Evolutionary conservation across 2,888 invertebrate genomes (phyloP).

Genomic region (Dolomedes plantarius): DNA sequence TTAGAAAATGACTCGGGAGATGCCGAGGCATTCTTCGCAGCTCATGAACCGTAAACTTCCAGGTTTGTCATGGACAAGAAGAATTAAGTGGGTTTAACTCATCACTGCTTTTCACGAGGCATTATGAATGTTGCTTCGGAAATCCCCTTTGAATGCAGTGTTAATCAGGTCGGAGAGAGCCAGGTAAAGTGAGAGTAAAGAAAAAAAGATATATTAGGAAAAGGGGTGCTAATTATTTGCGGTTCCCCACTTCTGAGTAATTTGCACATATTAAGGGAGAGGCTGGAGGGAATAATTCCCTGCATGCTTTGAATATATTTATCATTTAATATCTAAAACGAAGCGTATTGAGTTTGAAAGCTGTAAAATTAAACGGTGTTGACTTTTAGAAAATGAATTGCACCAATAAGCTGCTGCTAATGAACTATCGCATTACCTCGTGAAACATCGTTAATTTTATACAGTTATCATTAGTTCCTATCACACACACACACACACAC

Average conservation of each 20-base stretch:
- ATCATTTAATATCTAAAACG: no score
- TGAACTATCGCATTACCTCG: no score
- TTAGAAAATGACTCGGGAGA: conserved; percentile 7
- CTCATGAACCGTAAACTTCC: neutral
- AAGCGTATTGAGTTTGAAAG: no score
- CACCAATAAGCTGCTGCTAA: no score
- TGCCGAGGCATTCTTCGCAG: neutral
- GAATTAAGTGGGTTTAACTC: neutral
- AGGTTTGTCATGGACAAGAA: neutral
- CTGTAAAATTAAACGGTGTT: no score
- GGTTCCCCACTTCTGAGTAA: neutral
- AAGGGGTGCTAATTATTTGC: neutral
- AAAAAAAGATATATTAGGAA: neutral
- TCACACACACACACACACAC: no score
- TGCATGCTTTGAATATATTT: no score
- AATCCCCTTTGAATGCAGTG: neutral
- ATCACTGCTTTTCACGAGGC: neutral
- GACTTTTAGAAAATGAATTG: no score
- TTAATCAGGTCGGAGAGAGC: neutral
- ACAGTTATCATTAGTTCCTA: no score
- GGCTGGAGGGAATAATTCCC: no score
- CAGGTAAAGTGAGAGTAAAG: neutral
- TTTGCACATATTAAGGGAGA: neutral
- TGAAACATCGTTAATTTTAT: no score
- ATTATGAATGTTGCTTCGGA: neutral